Base-by-base conservation (phyloP, 1,140 invertebrate genomes). In the Drosophila carrolli region DNA sequence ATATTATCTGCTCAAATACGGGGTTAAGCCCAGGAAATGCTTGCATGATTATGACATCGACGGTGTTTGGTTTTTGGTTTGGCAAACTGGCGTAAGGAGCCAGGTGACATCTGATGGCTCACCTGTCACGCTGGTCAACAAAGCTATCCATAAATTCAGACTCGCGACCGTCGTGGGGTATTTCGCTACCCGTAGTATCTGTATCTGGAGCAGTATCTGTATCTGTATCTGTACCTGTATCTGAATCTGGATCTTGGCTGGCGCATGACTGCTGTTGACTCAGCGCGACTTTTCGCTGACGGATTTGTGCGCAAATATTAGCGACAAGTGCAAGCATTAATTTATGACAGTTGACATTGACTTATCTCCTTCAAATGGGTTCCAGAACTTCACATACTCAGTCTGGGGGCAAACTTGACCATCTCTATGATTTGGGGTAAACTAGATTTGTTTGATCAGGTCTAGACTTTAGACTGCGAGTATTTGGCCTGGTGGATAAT, bases 221-320 rank as follows among this genome's bases (percentile, higher is more conserved):
- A 77, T 58, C 57, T 54, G 46, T 50, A 51, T 60, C 62, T 66
- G 47, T 38, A 50, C 13, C 59, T 56, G 29, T 54, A 40, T 55
- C 50, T 40, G 38, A 65, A 73, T 66, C 66, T 81, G 48, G 58
- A 65, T 81, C 62, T 50, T 53, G 48, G 35, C 56, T 27, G 67
- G 77, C 75, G 63, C 83, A 74, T 85, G 78, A 82, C 75, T 81
- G 9, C 58, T 78, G 74, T 85, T 70, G 78, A 78, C 74, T 54
- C 60, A 59, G 29, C 14, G 11, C 14, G 29, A 44, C 27, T 51
- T 53, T 37, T 44, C 13, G 76, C 40, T 58, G 72, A 61, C 70
- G 19, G 29, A 65, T 68, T 65, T 46, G 44, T 57, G 40, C 41
- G 53, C 47, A 78, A 81, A 83, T 88, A 88, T 86, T 88, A 88